Conservation (phyloP, 2,113 vertebrate genomes). For the Ailurus styani region DNA sequence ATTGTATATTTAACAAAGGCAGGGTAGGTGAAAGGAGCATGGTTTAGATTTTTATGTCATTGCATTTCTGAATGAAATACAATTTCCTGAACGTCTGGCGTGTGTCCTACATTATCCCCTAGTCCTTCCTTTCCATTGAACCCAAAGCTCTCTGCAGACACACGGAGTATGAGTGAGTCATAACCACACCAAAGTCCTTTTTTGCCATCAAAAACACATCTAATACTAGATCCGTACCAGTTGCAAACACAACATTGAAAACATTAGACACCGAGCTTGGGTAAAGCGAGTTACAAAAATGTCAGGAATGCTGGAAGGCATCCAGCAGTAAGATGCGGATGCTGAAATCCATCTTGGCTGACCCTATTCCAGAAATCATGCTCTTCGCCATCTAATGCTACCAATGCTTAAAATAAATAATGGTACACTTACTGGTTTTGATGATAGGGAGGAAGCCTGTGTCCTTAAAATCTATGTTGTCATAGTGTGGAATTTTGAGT, state of each 20-base stretch:
- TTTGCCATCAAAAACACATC: neutral
- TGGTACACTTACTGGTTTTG: neutral
- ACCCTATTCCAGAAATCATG: neutral
- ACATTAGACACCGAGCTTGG: neutral
- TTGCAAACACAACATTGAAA: neutral
- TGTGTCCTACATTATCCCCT: fast-evolving
- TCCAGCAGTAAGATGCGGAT: neutral
- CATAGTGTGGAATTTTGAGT: neutral
- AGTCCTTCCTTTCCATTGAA: neutral
- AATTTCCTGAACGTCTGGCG: neutral
- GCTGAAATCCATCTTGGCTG: neutral
- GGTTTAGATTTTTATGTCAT: neutral
- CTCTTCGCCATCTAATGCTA: neutral
- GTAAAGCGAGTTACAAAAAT: neutral
- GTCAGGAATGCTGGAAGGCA: neutral
- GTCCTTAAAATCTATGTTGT: neutral
- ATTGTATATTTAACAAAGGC: neutral
- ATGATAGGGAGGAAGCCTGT: fast-evolving
- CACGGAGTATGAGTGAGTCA: neutral
- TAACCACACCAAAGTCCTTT: neutral
- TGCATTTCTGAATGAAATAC: neutral
- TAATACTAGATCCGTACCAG: neutral
- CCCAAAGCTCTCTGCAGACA: neutral
- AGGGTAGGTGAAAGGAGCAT: neutral
- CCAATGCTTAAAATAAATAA: neutral